These are phyloP conservation scores for Sebastes hopkinsi DNA, from an alignment of 2,797 vertebrate genomes.

Conservation along the genomic window DNA sequence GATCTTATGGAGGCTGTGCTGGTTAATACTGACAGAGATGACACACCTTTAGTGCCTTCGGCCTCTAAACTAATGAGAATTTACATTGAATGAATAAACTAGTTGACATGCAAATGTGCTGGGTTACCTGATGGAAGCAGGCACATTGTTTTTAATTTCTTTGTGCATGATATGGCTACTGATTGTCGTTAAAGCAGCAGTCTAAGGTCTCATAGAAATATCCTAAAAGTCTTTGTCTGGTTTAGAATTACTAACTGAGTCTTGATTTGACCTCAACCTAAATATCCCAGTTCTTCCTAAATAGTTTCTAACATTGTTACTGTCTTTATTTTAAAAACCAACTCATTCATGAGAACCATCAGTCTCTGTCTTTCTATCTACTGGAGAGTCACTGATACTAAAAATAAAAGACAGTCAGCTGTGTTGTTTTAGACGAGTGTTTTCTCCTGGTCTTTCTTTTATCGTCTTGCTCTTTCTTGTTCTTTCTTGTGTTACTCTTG, in stretches of 20 bases:
- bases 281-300: background rate
- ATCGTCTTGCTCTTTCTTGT: background rate
- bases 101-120: no score
- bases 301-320: background rate
- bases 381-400: background rate
- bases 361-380: background rate
- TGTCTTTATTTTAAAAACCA: background rate
- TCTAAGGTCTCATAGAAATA: background rate
- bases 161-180: background rate
- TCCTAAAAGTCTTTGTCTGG: background rate
- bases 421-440: constrained; percentile 19
- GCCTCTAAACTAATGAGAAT: background rate
- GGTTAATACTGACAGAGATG: background rate
- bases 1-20: background rate
- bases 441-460: background rate
- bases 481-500: background rate
- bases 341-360: background rate
- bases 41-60: background rate
- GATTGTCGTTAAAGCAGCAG: background rate
- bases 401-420: constrained; percentile 27
- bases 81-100: no score
- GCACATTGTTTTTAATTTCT: background rate
- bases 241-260: background rate
- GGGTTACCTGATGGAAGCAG: no score
- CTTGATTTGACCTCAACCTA: background rate